Conservation (phyloP, 2,888 invertebrate genomes). For the Willowsia nigromaculata region DNA sequence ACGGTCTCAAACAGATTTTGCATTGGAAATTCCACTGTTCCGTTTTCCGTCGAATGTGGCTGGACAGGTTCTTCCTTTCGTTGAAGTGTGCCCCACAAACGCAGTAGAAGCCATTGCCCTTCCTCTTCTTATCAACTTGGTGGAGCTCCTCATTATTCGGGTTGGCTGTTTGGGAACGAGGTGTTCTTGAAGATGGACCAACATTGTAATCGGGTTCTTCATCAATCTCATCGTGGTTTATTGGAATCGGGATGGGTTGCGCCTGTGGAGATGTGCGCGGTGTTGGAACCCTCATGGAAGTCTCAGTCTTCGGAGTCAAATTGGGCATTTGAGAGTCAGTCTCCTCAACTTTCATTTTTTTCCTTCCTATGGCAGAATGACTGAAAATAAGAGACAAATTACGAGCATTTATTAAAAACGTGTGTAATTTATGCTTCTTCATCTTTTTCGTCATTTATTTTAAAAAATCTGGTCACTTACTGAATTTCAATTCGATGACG, state of each 20-base stretch:
- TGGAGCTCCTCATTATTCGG: neutral
- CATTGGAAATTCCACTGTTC: neutral
- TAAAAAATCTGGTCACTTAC: neutral
- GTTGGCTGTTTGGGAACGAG: neutral
- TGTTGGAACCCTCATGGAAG: no score
- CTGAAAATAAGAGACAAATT: neutral
- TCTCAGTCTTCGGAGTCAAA: no score
- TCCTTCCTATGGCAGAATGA: neutral
- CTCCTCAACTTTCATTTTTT: neutral
- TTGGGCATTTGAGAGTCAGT: no score
- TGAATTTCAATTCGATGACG: neutral
- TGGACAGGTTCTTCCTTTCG: neutral
- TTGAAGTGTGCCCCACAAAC: neutral
- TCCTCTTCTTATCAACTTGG: neutral
- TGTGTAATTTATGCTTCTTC: neutral
- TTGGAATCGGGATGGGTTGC: neutral
- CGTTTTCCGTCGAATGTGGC: neutral
- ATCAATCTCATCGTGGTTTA: neutral
- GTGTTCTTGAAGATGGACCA: neutral
- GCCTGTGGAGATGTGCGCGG: neutral
- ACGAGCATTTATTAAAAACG: neutral
- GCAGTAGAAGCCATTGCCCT: neutral
- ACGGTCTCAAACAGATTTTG: neutral
- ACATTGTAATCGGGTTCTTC: neutral
- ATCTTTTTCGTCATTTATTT: no score